Evolutionary conservation across 2,888 invertebrate species (phyloP).

Genomic region (Temnothorax ravouxi): DNA sequence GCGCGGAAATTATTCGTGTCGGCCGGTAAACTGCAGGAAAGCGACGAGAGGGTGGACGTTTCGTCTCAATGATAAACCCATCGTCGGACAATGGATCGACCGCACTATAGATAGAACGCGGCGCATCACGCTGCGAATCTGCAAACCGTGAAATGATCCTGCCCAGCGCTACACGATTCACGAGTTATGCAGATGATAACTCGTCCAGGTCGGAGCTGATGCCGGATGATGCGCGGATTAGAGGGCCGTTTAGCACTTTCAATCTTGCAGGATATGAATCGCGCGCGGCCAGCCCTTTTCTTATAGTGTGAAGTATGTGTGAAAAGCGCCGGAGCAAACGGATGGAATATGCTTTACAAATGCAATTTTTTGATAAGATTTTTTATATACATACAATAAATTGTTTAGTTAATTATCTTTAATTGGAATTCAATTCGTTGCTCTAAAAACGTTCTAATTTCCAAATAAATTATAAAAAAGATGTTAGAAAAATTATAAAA

Average conservation of each 20-base stretch:
- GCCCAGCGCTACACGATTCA: constrained; percentile 41
- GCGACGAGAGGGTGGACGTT: constrained; percentile 27
- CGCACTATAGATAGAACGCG: constrained; percentile 34
- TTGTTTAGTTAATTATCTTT: neutral
- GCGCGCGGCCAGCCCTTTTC: neutral
- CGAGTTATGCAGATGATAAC: constrained; percentile 49
- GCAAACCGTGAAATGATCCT: constrained; percentile 62
- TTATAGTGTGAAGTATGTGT: neutral
- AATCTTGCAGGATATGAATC: neutral
- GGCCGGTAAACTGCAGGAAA: constrained; percentile 29
- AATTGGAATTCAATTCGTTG: neutral
- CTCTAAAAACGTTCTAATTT: neutral
- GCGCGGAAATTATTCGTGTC: constrained; percentile 38
- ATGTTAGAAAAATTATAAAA: neutral
- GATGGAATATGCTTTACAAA: neutral
- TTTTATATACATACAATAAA: neutral
- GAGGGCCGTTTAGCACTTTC: constrained; percentile 37
- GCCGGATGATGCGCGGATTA: constrained; percentile 27
- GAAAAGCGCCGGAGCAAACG: neutral
- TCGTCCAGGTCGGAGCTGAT: constrained; percentile 12
- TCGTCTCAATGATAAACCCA: constrained; percentile 57
- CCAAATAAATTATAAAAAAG: neutral
- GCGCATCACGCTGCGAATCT: constrained; percentile 37
- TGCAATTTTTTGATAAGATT: neutral
- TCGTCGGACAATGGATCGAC: constrained; percentile 61